Evolutionary conservation across 1,140 invertebrate species (phyloP).

Genomic region (Caerostris extrusa): DNA sequence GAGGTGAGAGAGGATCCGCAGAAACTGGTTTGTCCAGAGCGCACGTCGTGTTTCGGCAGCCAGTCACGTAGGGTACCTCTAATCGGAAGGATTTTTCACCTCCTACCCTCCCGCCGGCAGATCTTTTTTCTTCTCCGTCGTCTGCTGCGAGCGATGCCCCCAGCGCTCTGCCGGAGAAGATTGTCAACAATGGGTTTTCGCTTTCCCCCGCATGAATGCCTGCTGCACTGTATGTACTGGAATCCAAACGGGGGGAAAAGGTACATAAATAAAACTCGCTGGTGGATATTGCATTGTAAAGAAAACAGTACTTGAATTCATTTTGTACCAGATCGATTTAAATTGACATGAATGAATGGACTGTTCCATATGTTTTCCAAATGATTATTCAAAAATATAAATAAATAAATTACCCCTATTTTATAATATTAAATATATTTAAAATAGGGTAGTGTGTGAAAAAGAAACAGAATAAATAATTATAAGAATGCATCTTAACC

Average conservation of each 20-base stretch:
- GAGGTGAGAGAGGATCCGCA: background rate
- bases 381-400: too few species aligned
- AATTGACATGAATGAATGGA: too few species aligned
- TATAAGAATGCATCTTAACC: too few species aligned
- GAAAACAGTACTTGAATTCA: too few species aligned
- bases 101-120: background rate
- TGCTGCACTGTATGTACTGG: background rate
- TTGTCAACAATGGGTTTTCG: background rate
- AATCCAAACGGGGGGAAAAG: background rate
- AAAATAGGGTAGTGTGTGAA: too few species aligned
- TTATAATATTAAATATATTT: too few species aligned
- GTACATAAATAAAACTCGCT: background rate
- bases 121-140: background rate
- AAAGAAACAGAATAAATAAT: too few species aligned
- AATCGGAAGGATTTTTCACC: background rate
- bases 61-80: constrained; percentile 69
- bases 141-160: background rate
- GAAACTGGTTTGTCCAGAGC: constrained; percentile 73
- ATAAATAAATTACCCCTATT: too few species aligned
- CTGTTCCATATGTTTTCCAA: too few species aligned
- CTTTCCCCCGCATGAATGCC: constrained; percentile 3
- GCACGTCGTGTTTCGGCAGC: constrained; percentile 38
- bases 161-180: background rate
- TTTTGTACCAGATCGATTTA: too few species aligned
- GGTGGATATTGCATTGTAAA: too few species aligned